Evolutionary conservation across 2,888 invertebrate genomes (phyloP).

Genomic region (Spatulosminthurus flaviceps): DNA sequence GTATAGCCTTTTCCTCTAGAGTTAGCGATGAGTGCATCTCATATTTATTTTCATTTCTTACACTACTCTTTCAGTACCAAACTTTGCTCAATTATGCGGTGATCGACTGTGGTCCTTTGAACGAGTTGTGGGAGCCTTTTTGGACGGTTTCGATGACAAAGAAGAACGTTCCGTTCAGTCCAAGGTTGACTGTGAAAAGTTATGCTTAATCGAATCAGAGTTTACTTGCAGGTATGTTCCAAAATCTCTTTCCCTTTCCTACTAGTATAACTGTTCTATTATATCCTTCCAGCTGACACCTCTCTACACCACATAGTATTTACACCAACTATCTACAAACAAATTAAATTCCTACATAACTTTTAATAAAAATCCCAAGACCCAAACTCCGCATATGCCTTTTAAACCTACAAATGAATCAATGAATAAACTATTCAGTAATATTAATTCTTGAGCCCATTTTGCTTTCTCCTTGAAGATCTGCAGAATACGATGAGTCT

Average conservation of each 20-base stretch:
- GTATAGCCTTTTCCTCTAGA: no score
- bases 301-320: no score
- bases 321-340: no score
- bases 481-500: constrained; percentile 69
- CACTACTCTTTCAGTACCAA: constrained; percentile 63
- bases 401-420: constrained; percentile 24
- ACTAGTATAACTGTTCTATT: no score
- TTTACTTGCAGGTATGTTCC: constrained; percentile 68
- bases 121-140: constrained; percentile 67
- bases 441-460: background rate
- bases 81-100: constrained; percentile 67
- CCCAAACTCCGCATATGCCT: no score
- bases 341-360: no score
- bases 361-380: no score
- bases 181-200: constrained; percentile 68
- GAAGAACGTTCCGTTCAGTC: constrained; percentile 66
- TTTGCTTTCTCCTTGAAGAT: constrained; percentile 63
- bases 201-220: constrained; percentile 68
- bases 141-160: constrained; percentile 67
- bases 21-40: background rate
- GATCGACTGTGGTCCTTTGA: constrained; percentile 69
- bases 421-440: no score
- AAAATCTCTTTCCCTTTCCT: constrained; percentile 25
- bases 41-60: background rate
- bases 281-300: no score